Evolutionary conservation across 2,888 invertebrate genomes (phyloP), one percentile per base, ranked within the genome.

Genomic region (Heliconius sara): DNA sequence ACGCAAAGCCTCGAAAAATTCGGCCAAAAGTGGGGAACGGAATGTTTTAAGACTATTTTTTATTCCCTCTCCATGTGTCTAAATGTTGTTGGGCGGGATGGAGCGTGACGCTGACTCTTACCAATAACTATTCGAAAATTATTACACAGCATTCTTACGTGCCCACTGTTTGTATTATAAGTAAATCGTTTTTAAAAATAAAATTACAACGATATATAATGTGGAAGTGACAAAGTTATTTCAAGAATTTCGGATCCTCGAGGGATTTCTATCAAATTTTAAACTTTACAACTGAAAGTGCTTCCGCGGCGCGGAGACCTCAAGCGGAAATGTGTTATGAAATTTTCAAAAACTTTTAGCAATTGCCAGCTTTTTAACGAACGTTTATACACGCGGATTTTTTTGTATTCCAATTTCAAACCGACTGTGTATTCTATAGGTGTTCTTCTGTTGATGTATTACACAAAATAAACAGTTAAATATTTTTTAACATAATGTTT

Each of bases 271-370:
- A 83, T 83, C 80, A 82, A 84, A 81, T 81, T 84, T 83, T 79
- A 82, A 85, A 85, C 83, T 85, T 84, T 83, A 80, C 79, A 82
- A 79, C 82, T 79, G 75, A 79, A 81, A 83, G 83, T 82, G 82
- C 82, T 83, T 82, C 79, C 71, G 82, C 75, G 79, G 80, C 79
- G 78, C 77, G 80, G 82, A 83, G 83, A 83, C 83, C 81, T 75
- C 72, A 81, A 81, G 70, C 82, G 74, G 80, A 83, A 84, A 84
- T 82, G 80, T 84, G 84, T 83, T 82, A 83, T 81, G 81, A 83
- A 85, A 84, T 83, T 84, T 83, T 83, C 75, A 79, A 83, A 83
- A 82, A 81, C 78, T 84, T 83, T 83, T 76, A 78, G 77, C 76
- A 74, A 68, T 76, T 70, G 79, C 72, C 76, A 78, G 84, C 78